Percentiles rank a stretch among this genome's conserved stretches.
Evolutionary conservation across 1,140 invertebrate species (phyloP).

Genomic region (Druon quercuslanigerum): DNA sequence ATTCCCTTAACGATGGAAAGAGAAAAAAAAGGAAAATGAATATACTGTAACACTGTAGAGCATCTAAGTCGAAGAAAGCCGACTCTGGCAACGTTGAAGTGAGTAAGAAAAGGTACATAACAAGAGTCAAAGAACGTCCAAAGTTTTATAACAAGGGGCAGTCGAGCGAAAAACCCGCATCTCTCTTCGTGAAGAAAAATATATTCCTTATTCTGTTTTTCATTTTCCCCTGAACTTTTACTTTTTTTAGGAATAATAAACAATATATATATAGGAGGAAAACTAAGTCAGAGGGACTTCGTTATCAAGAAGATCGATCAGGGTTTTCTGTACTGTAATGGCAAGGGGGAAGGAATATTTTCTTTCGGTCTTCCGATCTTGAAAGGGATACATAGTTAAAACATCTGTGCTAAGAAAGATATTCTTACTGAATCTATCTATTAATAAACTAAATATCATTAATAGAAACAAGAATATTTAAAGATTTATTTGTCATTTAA

Average conservation of each 20-base stretch:
- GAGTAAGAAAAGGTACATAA: not conserved
- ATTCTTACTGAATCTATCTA: too few relatives aligned
- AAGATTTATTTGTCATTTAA: too few relatives aligned
- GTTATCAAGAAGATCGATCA: slow-evolving; percentile 41
- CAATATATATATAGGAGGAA: slow-evolving; percentile 35
- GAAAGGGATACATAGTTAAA: too few relatives aligned
- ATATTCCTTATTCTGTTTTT: not conserved
- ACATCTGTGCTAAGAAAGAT: too few relatives aligned
- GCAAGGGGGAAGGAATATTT: not conserved
- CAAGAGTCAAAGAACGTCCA: slow-evolving; percentile 10
- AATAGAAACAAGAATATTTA: too few relatives aligned
- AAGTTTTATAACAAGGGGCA: slow-evolving; percentile 39
- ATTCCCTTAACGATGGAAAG: slow-evolving; percentile 17
- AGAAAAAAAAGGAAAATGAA: slow-evolving; percentile 1
- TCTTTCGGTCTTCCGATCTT: not conserved
- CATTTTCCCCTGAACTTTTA: slow-evolving; percentile 20
- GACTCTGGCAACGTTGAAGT: slow-evolving; percentile 16
- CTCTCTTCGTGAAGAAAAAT: not conserved
- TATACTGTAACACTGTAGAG: not conserved
- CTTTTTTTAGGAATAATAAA: slow-evolving; percentile 35
- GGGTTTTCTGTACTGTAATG: not conserved
- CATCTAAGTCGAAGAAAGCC: not conserved
- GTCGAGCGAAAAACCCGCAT: slow-evolving; percentile 14
- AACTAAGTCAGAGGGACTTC: not conserved
- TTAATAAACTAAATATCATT: too few relatives aligned